Evolutionary conservation across 2,888 invertebrate species (phyloP), one percentile per base, ranked within the genome.

Genomic region (Agrotis ipsilon): DNA sequence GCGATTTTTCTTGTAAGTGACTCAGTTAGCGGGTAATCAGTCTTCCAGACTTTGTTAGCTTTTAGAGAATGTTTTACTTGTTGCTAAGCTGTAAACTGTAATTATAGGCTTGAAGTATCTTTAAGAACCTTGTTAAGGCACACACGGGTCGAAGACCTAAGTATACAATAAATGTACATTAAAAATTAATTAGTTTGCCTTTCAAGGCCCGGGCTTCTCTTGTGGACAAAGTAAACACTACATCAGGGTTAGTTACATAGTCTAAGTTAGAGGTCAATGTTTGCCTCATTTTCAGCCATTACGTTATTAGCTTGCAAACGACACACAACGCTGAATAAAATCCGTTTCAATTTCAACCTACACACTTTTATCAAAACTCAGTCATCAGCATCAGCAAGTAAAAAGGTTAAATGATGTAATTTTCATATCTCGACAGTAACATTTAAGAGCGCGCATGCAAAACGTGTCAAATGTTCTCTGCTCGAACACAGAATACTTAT

Each of bases 401-500:
- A 80, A 79, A 77, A 81, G 24, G 58, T 65, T 1, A 58, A 78
- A 68, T 68, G 9, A 65, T 81, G 39, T n/a, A 3, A 81, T 77
- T 68, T 72, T 51, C 61, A 75, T 79, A 74, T 66, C 48, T 73
- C 52, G 46, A 54, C 72, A 51, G 52, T 61, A 60, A 69, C 62
- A 55, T 54, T 57, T 55, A 32, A 46, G 39, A 68, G 51, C 49
- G 65, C 27, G 60, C 71, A 69, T 69, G 69, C 72, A 75, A 77
- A 75, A 87, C 87, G 88, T 87, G 88, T 76, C 78, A 81, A 85
- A 83, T 79, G 80, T 62, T 73, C 71, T 73, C 69, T 72, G 63
- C 62, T 67, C 43, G 61, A 80, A 81, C 80, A 80, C 81, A 83
- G 81, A 81, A 72, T 75, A 73, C 48, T 73, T 75, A 83, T 72